Evolutionary conservation across 2,888 invertebrate species (phyloP).

Genomic region (Cryptocheilus praepositus): DNA sequence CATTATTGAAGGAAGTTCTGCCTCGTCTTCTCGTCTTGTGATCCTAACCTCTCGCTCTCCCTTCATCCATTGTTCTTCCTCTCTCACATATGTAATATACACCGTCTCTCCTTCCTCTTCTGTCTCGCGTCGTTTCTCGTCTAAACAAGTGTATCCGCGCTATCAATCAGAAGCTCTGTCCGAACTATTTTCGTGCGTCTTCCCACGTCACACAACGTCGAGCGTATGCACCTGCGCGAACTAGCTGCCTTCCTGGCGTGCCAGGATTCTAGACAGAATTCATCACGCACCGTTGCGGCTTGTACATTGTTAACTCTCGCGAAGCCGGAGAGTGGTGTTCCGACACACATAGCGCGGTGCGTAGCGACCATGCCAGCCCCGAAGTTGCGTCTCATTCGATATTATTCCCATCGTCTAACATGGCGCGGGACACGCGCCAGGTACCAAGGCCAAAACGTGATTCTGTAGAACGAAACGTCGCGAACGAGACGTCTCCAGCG

Average conservation of each 20-base stretch:
- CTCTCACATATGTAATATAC: constrained; percentile 8
- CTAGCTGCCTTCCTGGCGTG: constrained; percentile 52
- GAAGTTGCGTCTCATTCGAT: constrained; percentile 6
- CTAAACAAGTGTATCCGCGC: constrained; percentile 41
- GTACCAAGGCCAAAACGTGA: not conserved
- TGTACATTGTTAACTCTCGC: constrained; percentile 47
- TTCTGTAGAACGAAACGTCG: no score
- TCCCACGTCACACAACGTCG: constrained; percentile 20
- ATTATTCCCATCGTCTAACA: constrained; percentile 13
- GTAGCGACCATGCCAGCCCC: not conserved
- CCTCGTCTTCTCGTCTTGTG: constrained; percentile 48
- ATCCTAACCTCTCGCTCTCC: constrained; percentile 44
- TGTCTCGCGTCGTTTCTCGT: constrained; percentile 32
- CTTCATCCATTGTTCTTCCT: constrained; percentile 16
- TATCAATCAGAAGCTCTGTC: constrained; percentile 31
- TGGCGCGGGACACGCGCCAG: not conserved
- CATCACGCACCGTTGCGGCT: constrained; percentile 49
- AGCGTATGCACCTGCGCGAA: constrained; percentile 39
- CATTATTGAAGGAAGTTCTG: constrained; percentile 64
- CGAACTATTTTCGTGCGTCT: constrained; percentile 27
- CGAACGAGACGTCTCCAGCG: not conserved
- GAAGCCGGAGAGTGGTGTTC: constrained; percentile 15
- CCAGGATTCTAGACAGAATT: constrained; percentile 54
- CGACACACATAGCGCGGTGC: constrained; percentile 1
- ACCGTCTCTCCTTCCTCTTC: constrained; percentile 19